Percentiles rank a stretch among this genome's conserved stretches.
Evolutionary conservation across 1,140 invertebrate species (phyloP).

Genomic region (Papilio polyxenes): DNA sequence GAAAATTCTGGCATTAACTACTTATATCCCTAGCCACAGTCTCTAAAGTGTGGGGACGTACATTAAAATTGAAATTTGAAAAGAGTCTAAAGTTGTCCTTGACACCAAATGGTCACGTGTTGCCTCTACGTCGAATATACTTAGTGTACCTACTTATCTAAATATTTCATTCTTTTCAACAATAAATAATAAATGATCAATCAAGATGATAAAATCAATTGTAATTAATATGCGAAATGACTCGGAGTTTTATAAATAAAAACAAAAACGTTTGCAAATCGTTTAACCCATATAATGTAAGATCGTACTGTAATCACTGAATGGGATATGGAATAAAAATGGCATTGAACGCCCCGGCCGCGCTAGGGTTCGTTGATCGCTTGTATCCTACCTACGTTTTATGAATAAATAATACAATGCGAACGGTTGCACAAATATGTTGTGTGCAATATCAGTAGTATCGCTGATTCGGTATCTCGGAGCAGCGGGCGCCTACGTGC

Average conservation of each 20-base stretch:
- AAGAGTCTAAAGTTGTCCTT: neutral
- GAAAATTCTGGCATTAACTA: neutral
- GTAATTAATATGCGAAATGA: neutral
- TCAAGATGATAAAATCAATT: neutral
- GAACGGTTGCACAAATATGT: conserved; percentile 55
- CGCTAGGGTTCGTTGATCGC: conserved; percentile 52
- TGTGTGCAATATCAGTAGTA: conserved; percentile 55
- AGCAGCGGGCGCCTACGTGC: conserved; percentile 70
- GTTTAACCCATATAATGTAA: neutral
- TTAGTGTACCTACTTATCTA: neutral
- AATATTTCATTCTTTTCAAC: neutral
- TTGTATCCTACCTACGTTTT: conserved; percentile 48
- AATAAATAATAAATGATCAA: neutral
- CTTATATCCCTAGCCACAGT: too few relatives aligned
- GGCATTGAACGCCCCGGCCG: conserved; percentile 16
- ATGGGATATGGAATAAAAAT: conserved; percentile 8
- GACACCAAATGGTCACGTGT: neutral
- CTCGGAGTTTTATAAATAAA: neutral
- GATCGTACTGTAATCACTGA: neutral
- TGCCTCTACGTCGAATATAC: neutral
- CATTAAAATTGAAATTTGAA: too few relatives aligned
- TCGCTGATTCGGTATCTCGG: conserved; percentile 57
- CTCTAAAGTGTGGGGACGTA: neutral
- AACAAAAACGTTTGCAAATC: neutral
- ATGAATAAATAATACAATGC: conserved; percentile 55